Evolutionary conservation across 2,113 vertebrate genomes (phyloP), one percentile per base, ranked within the genome.

Genomic region (Orycteropus afer): DNA sequence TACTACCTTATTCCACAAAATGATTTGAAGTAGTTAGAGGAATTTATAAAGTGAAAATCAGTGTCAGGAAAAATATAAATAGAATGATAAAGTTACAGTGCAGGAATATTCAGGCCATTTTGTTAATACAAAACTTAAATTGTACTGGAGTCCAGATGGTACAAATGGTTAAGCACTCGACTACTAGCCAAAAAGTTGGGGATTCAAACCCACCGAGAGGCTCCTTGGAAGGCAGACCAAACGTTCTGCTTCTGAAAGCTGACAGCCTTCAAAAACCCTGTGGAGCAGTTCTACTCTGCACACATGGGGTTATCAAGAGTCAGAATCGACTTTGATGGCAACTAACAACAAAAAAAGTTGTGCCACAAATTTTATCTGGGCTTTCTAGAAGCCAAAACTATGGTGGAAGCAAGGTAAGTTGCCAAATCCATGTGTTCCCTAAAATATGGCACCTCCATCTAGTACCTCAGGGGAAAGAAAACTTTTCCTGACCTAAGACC

Each of bases 31-130:
- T 80, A 95, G 78, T 57, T 73, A 80, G 61, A 95, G 10, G 34
- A 91, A 93, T 77, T 76, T 93, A 59, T 81, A 80, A 94, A 91
- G 65, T 65, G 76, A 96, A 95, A 69, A 57, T 86, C 47, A 86
- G 13, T 53, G 10, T 88, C 27, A 67, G 53, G 42, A 95, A 95
- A 92, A 94, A 82, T 92, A 47, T 73, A 34, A 90, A n/a, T 87
- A 89, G n/a, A 86, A 59, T 88, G 45, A 87, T 12, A 95, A 90
- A 93, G 57, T 74, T 42, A 93, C 29, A 69, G 27, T 78, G 65
- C 27, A 83, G 86, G 63, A 95, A 95, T 86, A 92, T 88, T 92
- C 65, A 87, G 27, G 53, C 47, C 34, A 85, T 90, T 96, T 82
- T 95, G 55, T 89, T 94, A 94, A 89, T 22, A 12, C 55, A 71